Base-by-base conservation (phyloP, 2,888 invertebrate genomes). In the Troilus luridus region DNA sequence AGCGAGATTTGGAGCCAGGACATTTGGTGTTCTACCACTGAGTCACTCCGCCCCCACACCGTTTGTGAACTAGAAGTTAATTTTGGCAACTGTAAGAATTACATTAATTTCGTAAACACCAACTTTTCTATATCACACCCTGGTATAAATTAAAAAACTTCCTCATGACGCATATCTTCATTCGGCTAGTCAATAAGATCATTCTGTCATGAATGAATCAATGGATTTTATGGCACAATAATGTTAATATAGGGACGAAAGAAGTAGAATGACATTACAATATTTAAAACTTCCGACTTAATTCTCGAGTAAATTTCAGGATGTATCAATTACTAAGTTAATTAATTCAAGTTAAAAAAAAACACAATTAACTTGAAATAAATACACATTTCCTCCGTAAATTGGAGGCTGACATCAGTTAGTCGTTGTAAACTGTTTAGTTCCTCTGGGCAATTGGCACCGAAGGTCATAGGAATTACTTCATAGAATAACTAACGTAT, bases 361-460 rank as follows among this genome's bases (percentile, higher is more conserved):
- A 1, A 12, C 24, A 27, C 6, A 67, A 67, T 64, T 24, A 67
- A 67, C 67, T 14, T 12, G 24, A 67, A 64, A 64, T 64, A 64
- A 64, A 64, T n/a, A 64, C n/a, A n/a, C n/a, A 67, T 67, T 67
- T 67, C 24, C 67, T 67, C 67, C 24, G 12, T 12, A 14, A 67
- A 67, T 14, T 67, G 24, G 19, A 19, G 11, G 5, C 24, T 81
- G 81, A 56, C 54, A 81, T 81, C 41, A 21, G 81, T 56, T 81
- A 81, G 54, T 81, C 21, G 54, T 56, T 21, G 10, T 81, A 81
- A 81, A 81, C 81, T 81, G 81, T 81, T 81, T 21, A 81, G 54
- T 81, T 81, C 81, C 81, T 81, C 54, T 56, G 54, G 81, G 9
- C 54, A 81, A 81, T 81, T 81, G 81, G 9, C 19, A 21, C 9